phyloP scores from a whole-genome alignment of 2,113 vertebrate species.

The Microcebus jonahi region DNA sequence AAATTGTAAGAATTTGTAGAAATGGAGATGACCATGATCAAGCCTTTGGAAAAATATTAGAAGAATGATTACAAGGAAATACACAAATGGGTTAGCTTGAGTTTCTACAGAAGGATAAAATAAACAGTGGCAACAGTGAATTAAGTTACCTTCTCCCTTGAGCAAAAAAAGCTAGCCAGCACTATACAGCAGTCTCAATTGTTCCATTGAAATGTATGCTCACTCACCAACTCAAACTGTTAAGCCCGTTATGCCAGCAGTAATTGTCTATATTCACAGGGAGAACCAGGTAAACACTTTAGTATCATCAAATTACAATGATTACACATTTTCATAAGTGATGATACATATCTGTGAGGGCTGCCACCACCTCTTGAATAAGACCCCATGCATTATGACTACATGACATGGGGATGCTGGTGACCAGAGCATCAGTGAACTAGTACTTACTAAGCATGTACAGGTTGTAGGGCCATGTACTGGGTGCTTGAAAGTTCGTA shows the following conservation, averaged over 20 bases:
- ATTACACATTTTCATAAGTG: conserved; percentile 55
- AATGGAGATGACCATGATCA: neutral
- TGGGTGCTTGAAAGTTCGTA: neutral
- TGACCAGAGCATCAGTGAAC: neutral
- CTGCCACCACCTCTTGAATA: conserved; percentile 26
- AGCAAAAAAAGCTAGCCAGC: neutral
- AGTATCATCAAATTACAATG: conserved; percentile 41
- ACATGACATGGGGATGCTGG: neutral
- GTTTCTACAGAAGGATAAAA: neutral
- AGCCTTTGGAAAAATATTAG: conserved; percentile 32
- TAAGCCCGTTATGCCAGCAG: neutral
- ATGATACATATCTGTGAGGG: conserved; percentile 20
- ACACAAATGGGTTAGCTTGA: neutral
- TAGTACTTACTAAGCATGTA: neutral
- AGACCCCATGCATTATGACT: neutral
- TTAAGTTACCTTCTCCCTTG: neutral
- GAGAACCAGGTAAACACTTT: conserved; percentile 53
- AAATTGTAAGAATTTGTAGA: conserved; percentile 29
- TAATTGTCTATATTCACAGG: conserved; percentile 25
- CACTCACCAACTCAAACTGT: neutral
- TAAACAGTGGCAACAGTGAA: neutral
- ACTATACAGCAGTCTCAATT: neutral
- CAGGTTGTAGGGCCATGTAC: neutral
- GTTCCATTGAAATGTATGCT: neutral
- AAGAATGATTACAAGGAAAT: conserved; percentile 30